phyloP scores from a whole-genome alignment of 2,888 invertebrate species.

The Microplitis deprimator region DNA sequence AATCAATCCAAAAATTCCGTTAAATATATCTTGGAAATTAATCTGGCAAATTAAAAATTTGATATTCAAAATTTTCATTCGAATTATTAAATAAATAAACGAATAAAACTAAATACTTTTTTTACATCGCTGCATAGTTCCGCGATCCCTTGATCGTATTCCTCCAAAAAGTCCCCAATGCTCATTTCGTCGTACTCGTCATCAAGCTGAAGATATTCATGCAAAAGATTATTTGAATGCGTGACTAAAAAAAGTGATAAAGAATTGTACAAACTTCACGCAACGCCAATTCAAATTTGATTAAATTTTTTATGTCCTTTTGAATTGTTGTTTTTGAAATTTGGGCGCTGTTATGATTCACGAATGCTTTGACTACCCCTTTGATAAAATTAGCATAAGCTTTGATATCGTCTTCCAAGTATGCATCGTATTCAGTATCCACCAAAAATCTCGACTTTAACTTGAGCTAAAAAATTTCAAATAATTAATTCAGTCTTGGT shows the following conservation, averaged over 20 bases:
- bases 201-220: neutral
- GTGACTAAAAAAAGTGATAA: no score
- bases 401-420: slow-evolving; percentile 41
- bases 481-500: no score
- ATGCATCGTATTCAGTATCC: neutral
- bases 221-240: no score
- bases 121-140: neutral
- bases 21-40: slow-evolving; percentile 19
- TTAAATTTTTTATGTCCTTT: slow-evolving; percentile 51
- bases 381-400: slow-evolving; percentile 46
- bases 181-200: neutral
- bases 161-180: neutral
- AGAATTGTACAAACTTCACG: slow-evolving; percentile 29
- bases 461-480: neutral
- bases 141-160: neutral
- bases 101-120: neutral
- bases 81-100: no score
- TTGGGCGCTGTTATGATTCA: slow-evolving; percentile 45
- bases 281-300: slow-evolving; percentile 52
- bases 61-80: no score
- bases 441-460: neutral
- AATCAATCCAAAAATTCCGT: slow-evolving; percentile 21
- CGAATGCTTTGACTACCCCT: slow-evolving; percentile 45
- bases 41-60: neutral
- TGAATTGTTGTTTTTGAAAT: slow-evolving; percentile 46